A percentile compares a stretch with the other conserved stretches of the same genome.
These are phyloP conservation scores for Amiota mariae DNA, from an alignment of 2,888 invertebrate species.

Conservation along the genomic window DNA sequence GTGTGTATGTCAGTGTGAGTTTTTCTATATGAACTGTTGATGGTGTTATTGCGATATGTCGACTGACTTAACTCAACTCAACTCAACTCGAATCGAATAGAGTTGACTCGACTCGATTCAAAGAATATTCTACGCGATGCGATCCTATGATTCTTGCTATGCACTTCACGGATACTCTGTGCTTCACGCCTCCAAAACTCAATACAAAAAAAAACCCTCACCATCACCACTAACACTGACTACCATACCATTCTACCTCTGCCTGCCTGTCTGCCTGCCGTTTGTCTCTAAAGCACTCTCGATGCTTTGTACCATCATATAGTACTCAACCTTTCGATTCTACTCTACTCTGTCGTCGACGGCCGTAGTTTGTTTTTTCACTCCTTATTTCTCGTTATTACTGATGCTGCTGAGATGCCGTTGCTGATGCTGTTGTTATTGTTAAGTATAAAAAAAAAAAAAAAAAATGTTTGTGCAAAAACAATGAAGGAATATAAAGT, in stretches of 20 bases:
- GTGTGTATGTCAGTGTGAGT: constrained; percentile 37
- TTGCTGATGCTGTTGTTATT: constrained; percentile 7
- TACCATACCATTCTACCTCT: constrained; percentile 20
- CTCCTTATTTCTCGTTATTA: too few species aligned
- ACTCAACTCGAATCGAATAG: constrained; percentile 41
- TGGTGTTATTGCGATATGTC: constrained; percentile 68
- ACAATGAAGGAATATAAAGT: constrained; percentile 49
- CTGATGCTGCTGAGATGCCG: neutral
- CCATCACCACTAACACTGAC: neutral
- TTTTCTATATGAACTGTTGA: constrained; percentile 58
- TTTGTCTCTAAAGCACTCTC: neutral
- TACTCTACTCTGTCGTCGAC: neutral
- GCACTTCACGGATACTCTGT: too few species aligned
- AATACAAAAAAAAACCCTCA: neutral
- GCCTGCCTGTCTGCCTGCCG: constrained; percentile 23
- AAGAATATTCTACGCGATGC: constrained; percentile 25
- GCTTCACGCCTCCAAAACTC: too few species aligned
- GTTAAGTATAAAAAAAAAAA: constrained; percentile 35
- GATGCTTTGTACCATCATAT: neutral
- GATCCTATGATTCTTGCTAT: neutral
- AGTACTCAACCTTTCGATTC: too few species aligned
- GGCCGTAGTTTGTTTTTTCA: neutral
- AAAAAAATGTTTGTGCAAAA: constrained; percentile 61
- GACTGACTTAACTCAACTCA: constrained; percentile 43
- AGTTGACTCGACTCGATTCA: constrained; percentile 20